Evolutionary conservation across 2,888 invertebrate genomes (phyloP), one percentile per base, ranked within the genome.

Genomic region (Kuschelorhynchus macadamiae): DNA sequence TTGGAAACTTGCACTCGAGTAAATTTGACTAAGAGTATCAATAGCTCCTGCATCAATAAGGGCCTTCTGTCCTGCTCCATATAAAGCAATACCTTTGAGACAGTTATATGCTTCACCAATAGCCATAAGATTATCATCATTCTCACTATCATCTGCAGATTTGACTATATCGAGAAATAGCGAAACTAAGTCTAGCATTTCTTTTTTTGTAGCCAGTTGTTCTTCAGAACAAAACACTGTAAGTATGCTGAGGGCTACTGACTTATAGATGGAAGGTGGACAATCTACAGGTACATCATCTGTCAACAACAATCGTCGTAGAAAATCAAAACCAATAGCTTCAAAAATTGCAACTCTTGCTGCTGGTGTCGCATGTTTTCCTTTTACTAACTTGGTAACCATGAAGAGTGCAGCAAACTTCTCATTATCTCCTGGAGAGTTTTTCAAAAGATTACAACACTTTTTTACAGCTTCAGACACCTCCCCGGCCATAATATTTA

Each of bases 331-430:
- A 17, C 96, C 96, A 76, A 97, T 94, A 0, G 95, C 93, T 85
- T 96, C 94, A 78, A 96, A 95, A 1, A 97, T 86, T 30, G 91
- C 87, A 78, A 90, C 91, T 81, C 92, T 93, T 0, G 83, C 81
- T n/a, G 88, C 86, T 8, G 90, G 85, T 76, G 88, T 89, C 80
- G 94, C 93, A 77, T 95, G 93, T 79, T 92, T 92, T 72, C 91
- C 91, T 82, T 94, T 93, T 36, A 96, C 91, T 57, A 95, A 84
- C 83, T 96, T 96, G 1, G 96, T 95, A 56, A 96, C 94, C 91
- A 96, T 92, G 82, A 96, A 95, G 52, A 96, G 87, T 0, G 92
- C 94, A 39, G 96, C 95, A 82, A 96, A 95, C 82, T 94, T 95
- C 83, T 96, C 95, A 0, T 95, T 95, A 83, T 96, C 96, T 81